Evolutionary conservation across 2,888 invertebrate species (phyloP).

Genomic region (Pseudoips prasinana): DNA sequence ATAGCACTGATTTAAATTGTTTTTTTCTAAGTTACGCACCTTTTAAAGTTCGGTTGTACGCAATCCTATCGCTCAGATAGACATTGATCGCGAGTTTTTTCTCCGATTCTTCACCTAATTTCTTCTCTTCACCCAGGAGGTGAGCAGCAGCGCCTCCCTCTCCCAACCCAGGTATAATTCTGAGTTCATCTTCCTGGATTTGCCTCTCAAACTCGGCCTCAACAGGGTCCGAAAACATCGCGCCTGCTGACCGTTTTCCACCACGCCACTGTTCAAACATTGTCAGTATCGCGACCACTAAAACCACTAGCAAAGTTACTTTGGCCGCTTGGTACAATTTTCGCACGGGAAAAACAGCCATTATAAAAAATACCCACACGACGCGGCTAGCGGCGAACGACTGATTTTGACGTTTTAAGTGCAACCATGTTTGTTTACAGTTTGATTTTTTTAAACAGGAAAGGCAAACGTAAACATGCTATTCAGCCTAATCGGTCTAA

Average conservation of each 20-base stretch:
- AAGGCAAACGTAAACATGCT: constrained; percentile 83
- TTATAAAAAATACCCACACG: constrained; percentile 36
- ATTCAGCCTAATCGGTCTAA: constrained; percentile 55
- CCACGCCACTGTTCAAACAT: constrained; percentile 73
- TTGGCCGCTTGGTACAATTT: constrained; percentile 67
- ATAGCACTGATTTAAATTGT: no score
- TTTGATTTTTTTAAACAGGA: constrained; percentile 62
- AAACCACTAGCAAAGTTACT: constrained; percentile 48
- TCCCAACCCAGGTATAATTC: constrained; percentile 87
- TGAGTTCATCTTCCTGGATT: constrained; percentile 83
- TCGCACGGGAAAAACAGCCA: constrained; percentile 52
- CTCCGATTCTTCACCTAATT: constrained; percentile 86
- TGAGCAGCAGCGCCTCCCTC: constrained; percentile 85
- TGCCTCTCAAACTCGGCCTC: constrained; percentile 68
- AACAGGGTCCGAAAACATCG: constrained; percentile 38
- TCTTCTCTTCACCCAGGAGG: constrained; percentile 85
- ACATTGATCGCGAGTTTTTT: constrained; percentile 94
- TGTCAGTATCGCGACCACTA: constrained; percentile 57
- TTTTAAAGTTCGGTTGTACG: constrained; percentile 90
- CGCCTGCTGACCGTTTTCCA: constrained; percentile 52
- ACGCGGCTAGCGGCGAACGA: constrained; percentile 41
- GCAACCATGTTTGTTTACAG: constrained; percentile 57
- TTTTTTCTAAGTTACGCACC: no score
- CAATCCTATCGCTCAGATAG: constrained; percentile 92
- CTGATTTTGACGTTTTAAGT: constrained; percentile 50